These are phyloP conservation scores for Drosophila lutescens DNA, from an alignment of 2,888 invertebrate species.

Conservation along the genomic window DNA sequence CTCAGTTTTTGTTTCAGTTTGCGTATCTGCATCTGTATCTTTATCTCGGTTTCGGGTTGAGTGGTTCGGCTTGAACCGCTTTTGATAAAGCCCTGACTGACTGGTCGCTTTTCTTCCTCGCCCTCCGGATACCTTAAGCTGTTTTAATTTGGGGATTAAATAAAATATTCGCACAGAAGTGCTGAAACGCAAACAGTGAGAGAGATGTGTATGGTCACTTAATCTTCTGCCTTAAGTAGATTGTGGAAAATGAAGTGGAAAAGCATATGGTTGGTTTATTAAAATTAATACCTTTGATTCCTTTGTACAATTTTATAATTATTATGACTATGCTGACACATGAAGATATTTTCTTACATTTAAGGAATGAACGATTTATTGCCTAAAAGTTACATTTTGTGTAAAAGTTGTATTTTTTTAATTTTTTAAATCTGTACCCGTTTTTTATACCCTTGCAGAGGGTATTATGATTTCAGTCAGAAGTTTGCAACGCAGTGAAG, in stretches of 20 bases:
- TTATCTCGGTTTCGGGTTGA: constrained; percentile 35
- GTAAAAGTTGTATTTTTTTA: no score
- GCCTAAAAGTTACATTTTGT: no score
- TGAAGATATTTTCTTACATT: no score
- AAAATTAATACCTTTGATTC: neutral
- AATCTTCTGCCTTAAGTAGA: constrained; percentile 9
- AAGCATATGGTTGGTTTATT: neutral
- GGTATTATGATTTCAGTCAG: no score
- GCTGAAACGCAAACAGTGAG: constrained; percentile 11
- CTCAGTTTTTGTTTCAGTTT: constrained; percentile 21
- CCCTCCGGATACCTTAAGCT: constrained; percentile 11
- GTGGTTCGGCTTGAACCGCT: constrained; percentile 31
- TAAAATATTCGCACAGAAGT: constrained; percentile 18
- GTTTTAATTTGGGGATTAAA: constrained; percentile 37
- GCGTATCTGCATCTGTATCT: constrained; percentile 27
- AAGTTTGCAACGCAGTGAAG: no score
- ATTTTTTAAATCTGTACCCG: no score
- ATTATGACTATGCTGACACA: neutral
- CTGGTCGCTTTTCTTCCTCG: constrained; percentile 2
- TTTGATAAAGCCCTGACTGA: constrained; percentile 25
- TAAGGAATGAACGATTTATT: no score
- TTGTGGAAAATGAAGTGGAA: neutral
- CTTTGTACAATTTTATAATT: neutral
- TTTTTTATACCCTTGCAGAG: no score
- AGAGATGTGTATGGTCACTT: constrained; percentile 8